A percentile compares a stretch with the other conserved stretches of the same genome.
Conservation (phyloP, 2,113 vertebrate species). For the Salvelinus fontinalis region DNA sequence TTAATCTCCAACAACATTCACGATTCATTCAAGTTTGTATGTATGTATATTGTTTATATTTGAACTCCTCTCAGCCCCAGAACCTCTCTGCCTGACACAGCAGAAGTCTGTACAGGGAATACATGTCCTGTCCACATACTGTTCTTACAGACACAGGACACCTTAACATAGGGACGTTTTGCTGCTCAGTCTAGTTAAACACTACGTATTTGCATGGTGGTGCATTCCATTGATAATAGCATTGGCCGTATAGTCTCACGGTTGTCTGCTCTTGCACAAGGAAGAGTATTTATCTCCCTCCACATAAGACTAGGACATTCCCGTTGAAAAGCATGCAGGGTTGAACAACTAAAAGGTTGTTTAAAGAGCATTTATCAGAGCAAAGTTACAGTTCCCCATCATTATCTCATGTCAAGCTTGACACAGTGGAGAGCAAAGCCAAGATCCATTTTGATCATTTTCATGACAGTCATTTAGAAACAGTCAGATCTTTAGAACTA, state of each 20-base stretch:
- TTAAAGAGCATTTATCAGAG: conserved; percentile 15
- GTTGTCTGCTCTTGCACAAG: conserved; percentile 9
- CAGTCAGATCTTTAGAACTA: not conserved
- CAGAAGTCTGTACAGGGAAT: conserved; percentile 27
- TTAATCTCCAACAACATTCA: conserved; percentile 8
- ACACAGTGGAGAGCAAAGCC: not conserved
- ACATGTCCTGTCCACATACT: conserved; percentile 10
- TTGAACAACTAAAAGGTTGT: not conserved
- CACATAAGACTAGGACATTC: not conserved
- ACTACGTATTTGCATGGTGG: not conserved
- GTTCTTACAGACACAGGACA: not conserved
- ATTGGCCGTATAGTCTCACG: conserved; percentile 23
- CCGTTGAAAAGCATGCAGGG: conserved; percentile 12
- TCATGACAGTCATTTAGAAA: not conserved
- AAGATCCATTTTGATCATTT: not conserved
- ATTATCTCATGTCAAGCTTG: not conserved
- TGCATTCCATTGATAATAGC: conserved; percentile 26
- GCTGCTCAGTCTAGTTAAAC: not conserved
- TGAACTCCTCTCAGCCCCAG: conserved; percentile 4
- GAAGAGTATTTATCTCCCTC: not conserved
- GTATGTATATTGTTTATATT: not conserved
- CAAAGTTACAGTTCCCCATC: conserved; percentile 23
- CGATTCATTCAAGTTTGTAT: conserved; percentile 1
- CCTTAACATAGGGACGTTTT: not conserved
- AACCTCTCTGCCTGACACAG: conserved; percentile 33